Conservation (phyloP, 2,888 invertebrate genomes). For the Zhengitettix transpicula region DNA sequence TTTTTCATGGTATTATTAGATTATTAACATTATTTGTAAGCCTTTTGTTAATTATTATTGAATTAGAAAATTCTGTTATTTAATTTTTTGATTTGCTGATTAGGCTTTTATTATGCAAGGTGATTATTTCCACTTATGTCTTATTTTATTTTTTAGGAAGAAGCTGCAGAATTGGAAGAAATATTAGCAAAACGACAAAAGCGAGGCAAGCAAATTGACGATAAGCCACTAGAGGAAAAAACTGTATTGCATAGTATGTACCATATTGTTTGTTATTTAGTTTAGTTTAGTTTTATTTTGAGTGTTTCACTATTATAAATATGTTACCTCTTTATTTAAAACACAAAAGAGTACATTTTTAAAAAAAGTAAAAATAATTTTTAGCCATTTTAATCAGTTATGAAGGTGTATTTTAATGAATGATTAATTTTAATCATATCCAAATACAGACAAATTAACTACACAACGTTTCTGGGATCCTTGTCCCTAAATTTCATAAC, state of each 20-base stretch:
- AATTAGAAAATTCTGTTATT: neutral
- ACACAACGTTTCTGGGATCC: too few relatives aligned
- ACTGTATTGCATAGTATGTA: constrained; percentile 75
- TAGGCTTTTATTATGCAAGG: neutral
- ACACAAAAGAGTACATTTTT: too few relatives aligned
- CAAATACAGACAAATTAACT: too few relatives aligned
- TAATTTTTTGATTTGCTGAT: neutral
- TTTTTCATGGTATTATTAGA: neutral
- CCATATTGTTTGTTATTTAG: neutral
- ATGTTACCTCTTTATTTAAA: too few relatives aligned
- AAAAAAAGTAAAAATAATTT: too few relatives aligned
- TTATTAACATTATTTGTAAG: neutral
- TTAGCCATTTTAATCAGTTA: too few relatives aligned
- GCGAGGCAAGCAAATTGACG: constrained; percentile 69
- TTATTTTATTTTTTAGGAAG: constrained; percentile 36
- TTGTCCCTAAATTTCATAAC: too few relatives aligned
- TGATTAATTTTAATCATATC: too few relatives aligned
- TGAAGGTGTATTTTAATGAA: too few relatives aligned
- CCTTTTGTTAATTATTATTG: neutral
- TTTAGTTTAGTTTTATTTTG: neutral
- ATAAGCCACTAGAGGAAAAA: constrained; percentile 89
- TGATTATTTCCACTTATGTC: neutral
- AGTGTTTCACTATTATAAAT: neutral
- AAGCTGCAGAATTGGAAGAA: constrained; percentile 87
- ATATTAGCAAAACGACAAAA: constrained; percentile 82